These are phyloP conservation scores for silkworm (Bombyx mori) DNA, from an alignment of 1,140 invertebrate genomes.

Conservation along the genomic window ASM3026992v2 NC_085119.1:1540501-1541000, in stretches of 20 bases:
- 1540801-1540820: background rate
- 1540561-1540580: too few relatives aligned
- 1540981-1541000: too few relatives aligned
- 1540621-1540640: too few relatives aligned
- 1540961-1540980: too few relatives aligned
- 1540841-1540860: conserved; percentile 9
- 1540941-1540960: too few relatives aligned
- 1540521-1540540: too few relatives aligned
- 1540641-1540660: too few relatives aligned
- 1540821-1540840: conserved; percentile 17
- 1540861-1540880: conserved; percentile 21
- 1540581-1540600: too few relatives aligned
- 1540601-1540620: too few relatives aligned
- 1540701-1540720: background rate
- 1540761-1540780: background rate
- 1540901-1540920: background rate
- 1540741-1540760: background rate
- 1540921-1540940: background rate
- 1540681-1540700: conserved; percentile 4
- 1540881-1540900: conserved; percentile 8
- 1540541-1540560: too few relatives aligned
- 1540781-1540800: background rate
- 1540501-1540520: too few relatives aligned
- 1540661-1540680: conserved; percentile 1
- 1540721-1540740: background rate